These are phyloP conservation scores for Plebejus anna DNA, from an alignment of 2,888 invertebrate species.

Conservation along the genomic window DNA sequence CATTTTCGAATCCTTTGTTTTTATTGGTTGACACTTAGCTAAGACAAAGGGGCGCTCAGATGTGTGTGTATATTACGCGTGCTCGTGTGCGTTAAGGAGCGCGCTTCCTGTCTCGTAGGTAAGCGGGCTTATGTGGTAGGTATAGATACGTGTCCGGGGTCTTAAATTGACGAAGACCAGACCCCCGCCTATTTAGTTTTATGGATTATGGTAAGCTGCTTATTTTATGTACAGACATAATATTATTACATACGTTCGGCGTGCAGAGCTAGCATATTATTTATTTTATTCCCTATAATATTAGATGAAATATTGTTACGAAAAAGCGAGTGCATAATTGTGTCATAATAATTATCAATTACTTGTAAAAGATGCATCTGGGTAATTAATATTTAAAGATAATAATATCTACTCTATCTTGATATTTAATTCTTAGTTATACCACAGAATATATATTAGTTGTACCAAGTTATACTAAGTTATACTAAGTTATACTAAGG, in stretches of 20 bases:
- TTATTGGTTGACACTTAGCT: constrained; percentile 81
- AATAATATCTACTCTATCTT: too few species aligned
- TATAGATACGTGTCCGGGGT: constrained; percentile 60
- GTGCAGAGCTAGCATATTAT: not conserved
- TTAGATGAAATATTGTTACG: not conserved
- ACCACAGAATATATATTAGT: too few species aligned
- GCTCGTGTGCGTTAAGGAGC: constrained; percentile 61
- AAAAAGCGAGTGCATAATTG: too few species aligned
- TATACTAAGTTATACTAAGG: too few species aligned
- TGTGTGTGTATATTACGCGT: constrained; percentile 65
- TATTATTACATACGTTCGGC: constrained; percentile 27
- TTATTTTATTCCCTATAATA: not conserved
- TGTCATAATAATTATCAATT: too few species aligned
- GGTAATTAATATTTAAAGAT: too few species aligned
- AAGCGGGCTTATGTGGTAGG: constrained; percentile 49
- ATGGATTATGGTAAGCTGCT: constrained; percentile 34
- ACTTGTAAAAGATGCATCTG: too few species aligned
- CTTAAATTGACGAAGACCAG: constrained; percentile 71
- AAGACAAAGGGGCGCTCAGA: constrained; percentile 75
- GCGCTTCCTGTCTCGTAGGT: constrained; percentile 57
- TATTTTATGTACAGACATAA: constrained; percentile 29
- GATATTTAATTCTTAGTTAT: too few species aligned
- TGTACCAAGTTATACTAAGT: too few species aligned
- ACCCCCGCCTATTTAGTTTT: constrained; percentile 66
- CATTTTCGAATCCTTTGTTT: constrained; percentile 79